These are phyloP conservation scores for Morinoia aosen DNA, from an alignment of 2,888 invertebrate genomes.

Conservation along the genomic window DNA sequence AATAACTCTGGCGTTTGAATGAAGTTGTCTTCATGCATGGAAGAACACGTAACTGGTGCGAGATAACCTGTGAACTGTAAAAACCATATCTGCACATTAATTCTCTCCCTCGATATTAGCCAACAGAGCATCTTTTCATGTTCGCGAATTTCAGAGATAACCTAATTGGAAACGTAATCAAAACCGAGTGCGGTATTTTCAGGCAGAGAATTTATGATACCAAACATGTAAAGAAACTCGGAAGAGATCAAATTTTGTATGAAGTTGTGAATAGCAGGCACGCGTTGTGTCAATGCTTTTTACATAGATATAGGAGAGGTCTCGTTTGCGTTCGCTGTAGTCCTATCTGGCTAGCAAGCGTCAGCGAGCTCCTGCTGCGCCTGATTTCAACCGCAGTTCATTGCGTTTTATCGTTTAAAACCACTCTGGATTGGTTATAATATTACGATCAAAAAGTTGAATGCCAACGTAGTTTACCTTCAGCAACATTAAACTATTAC, in stretches of 20 bases:
- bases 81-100: not conserved
- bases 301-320: too few relatives aligned
- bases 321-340: not conserved
- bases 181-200: not conserved
- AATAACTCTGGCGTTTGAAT: not conserved
- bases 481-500: too few relatives aligned
- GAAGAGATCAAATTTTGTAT: too few relatives aligned
- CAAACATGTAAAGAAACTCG: too few relatives aligned
- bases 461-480: too few relatives aligned
- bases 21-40: not conserved
- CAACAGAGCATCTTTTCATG: not conserved
- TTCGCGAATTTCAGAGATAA: not conserved
- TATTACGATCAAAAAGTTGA: too few relatives aligned
- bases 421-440: too few relatives aligned
- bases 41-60: not conserved
- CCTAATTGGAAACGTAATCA: not conserved
- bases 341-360: not conserved
- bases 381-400: too few relatives aligned
- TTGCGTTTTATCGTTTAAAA: too few relatives aligned
- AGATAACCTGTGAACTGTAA: not conserved
- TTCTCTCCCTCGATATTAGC: not conserved
- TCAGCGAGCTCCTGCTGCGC: too few relatives aligned
- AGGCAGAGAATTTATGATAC: not conserved
- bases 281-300: too few relatives aligned
- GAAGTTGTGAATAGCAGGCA: not conserved